Percentiles rank a stretch among this genome's conserved stretches.
Conservation (phyloP, 2,113 vertebrate genomes). For the Chamaea fasciata region DNA sequence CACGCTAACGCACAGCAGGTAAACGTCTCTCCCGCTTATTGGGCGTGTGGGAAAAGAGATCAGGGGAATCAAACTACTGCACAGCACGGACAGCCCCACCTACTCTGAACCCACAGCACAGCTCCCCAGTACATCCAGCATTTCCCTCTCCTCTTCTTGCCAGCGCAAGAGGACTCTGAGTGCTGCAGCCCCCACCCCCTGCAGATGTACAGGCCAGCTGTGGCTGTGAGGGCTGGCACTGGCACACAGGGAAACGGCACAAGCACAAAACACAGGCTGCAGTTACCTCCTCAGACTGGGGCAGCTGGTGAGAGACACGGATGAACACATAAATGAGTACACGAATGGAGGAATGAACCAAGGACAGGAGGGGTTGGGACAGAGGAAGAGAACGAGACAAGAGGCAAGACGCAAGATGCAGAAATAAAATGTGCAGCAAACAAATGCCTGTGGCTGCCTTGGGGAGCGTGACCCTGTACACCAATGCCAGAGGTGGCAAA, state of each 20-base stretch:
- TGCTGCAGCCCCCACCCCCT: not conserved
- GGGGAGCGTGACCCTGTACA: not conserved
- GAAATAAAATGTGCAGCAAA: not conserved
- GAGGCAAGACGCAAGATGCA: not conserved
- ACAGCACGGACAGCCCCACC: not conserved
- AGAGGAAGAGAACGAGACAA: not conserved
- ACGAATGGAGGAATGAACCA: slow-evolving; percentile 8
- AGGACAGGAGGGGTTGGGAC: not conserved
- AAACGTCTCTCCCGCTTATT: not conserved
- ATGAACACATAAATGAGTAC: not conserved
- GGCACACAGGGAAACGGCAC: not conserved
- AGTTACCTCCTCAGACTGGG: slow-evolving; percentile 79
- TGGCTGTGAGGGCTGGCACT: slow-evolving; percentile 1
- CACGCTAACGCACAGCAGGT: not conserved
- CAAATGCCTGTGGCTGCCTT: not conserved
- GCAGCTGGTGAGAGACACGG: slow-evolving; percentile 70
- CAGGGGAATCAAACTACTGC: not conserved
- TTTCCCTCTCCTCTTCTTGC: not conserved
- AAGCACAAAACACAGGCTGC: not conserved
- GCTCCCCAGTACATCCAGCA: slow-evolving; percentile 53
- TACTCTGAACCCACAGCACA: slow-evolving; percentile 16
- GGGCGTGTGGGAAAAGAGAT: not conserved
- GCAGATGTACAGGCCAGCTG: slow-evolving; percentile 40
- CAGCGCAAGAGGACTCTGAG: not conserved
- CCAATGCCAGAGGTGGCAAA: not conserved